Conservation (phyloP, 2,797 vertebrate genomes). For the Leuciscus waleckii region DNA sequence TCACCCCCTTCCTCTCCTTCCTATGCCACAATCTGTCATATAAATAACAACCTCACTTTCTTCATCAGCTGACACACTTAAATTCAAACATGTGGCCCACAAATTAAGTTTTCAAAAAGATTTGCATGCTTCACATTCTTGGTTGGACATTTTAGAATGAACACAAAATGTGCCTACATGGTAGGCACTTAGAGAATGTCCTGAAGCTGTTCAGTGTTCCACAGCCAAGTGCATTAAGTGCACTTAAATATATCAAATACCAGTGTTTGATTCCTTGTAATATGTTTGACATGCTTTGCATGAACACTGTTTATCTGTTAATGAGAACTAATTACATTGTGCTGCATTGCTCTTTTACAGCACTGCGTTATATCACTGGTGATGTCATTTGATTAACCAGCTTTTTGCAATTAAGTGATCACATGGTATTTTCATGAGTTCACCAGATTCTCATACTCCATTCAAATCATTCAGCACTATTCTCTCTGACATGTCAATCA, state of each 20-base stretch:
- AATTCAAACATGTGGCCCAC: constrained; percentile 60
- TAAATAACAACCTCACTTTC: constrained; percentile 1
- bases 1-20: background rate
- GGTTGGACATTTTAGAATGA: constrained; percentile 68
- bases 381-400: constrained; percentile 38
- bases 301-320: constrained; percentile 27
- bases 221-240: background rate
- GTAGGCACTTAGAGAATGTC: background rate
- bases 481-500: background rate
- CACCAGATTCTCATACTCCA: background rate
- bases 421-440: constrained; percentile 5
- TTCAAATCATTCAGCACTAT: background rate
- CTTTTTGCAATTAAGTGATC: constrained; percentile 18
- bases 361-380: background rate
- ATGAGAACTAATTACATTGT: constrained; percentile 17
- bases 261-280: background rate
- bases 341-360: constrained; percentile 13
- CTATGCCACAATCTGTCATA: constrained; percentile 7
- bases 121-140: constrained; percentile 69
- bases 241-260: background rate
- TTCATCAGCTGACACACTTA: constrained; percentile 25
- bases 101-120: constrained; percentile 51
- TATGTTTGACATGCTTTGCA: constrained; percentile 3
- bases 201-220: background rate
- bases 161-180: constrained; percentile 67